phyloP scores from a whole-genome alignment of 2,797 vertebrate genomes.

The Poeciliopsis infans region DNA sequence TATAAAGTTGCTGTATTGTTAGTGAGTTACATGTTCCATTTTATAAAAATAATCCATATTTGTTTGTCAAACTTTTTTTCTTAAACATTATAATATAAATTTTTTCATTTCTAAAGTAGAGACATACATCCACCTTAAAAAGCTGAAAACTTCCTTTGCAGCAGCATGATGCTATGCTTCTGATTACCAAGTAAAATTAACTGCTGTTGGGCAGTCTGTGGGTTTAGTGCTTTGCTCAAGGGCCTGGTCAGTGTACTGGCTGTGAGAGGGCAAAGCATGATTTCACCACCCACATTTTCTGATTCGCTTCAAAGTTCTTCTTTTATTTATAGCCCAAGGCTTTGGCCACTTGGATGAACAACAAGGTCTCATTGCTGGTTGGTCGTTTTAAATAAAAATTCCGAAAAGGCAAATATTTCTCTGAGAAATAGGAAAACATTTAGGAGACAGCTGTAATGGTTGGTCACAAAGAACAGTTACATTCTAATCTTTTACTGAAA shows the following conservation, averaged over 20 bases:
- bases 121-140: not conserved
- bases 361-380: slow-evolving; percentile 19
- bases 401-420: slow-evolving; percentile 12
- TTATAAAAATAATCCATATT: not conserved
- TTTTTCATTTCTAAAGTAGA: not conserved
- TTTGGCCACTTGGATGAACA: slow-evolving; percentile 37
- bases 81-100: too few relatives aligned
- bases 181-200: slow-evolving; percentile 2
- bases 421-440: slow-evolving; percentile 9
- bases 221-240: slow-evolving; percentile 56
- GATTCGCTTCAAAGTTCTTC: slow-evolving; percentile 25
- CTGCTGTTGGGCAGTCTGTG: slow-evolving; percentile 30
- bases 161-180: not conserved
- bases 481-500: slow-evolving; percentile 28
- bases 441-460: not conserved
- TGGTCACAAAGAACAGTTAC: slow-evolving; percentile 2
- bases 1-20: not conserved
- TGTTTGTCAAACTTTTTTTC: slow-evolving; percentile 5
- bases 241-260: slow-evolving; percentile 37
- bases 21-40: not conserved
- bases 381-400: slow-evolving; percentile 39
- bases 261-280: slow-evolving; percentile 40
- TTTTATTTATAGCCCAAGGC: slow-evolving; percentile 27
- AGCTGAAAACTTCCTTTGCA: not conserved
- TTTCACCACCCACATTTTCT: slow-evolving; percentile 49